Percentiles rank a stretch among this genome's conserved stretches.
These are phyloP conservation scores for Pterocles gutturalis DNA, from an alignment of 2,113 vertebrate genomes.

Conservation along the genomic window DNA sequence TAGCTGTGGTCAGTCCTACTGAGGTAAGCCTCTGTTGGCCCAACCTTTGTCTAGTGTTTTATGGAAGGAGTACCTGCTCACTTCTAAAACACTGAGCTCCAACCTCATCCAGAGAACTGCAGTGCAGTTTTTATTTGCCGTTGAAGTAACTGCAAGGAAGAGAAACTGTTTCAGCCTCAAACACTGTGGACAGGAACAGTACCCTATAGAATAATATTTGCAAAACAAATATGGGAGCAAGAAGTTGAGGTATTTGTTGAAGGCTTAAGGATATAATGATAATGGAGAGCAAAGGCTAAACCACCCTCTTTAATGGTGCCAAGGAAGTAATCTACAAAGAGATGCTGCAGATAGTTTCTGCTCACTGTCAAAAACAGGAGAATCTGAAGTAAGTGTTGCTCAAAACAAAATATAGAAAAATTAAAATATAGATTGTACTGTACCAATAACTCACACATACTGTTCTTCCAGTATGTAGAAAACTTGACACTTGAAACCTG, in stretches of 20 bases:
- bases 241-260: background rate
- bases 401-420: background rate
- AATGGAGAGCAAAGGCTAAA: background rate
- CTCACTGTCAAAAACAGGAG: background rate
- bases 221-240: background rate
- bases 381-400: background rate
- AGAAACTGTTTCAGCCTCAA: background rate
- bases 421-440: background rate
- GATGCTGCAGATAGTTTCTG: background rate
- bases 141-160: background rate
- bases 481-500: background rate
- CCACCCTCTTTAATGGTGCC: background rate
- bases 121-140: background rate
- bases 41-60: background rate
- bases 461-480: background rate
- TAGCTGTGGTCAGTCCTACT: slow-evolving; percentile 81
- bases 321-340: background rate
- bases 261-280: background rate
- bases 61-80: background rate
- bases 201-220: background rate
- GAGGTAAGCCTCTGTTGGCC: slow-evolving; percentile 79
- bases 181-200: background rate
- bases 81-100: background rate
- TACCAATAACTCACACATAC: background rate
- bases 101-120: background rate